Conservation (phyloP, 2,888 invertebrate species). For the Lamellibrachia satsuma region DNA sequence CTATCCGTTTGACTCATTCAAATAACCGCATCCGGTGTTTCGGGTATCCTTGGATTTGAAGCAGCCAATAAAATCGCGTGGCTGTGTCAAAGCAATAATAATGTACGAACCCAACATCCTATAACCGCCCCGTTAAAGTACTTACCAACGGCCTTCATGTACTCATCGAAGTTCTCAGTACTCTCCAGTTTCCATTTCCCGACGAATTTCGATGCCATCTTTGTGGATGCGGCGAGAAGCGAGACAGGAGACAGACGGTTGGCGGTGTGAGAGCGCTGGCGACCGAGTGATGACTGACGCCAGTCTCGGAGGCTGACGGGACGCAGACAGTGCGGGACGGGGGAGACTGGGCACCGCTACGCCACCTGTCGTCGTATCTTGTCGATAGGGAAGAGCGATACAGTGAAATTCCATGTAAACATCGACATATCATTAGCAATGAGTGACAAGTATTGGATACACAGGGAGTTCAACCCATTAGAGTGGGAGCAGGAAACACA, state of each 20-base stretch:
- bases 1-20: too few relatives aligned
- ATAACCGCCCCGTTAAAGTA: neutral
- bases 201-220: slow-evolving; percentile 48
- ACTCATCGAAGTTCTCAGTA: slow-evolving; percentile 87
- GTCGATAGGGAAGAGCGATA: neutral
- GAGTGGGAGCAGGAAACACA: neutral
- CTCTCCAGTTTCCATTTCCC: slow-evolving; percentile 83
- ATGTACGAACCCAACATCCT: too few relatives aligned
- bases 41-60: neutral
- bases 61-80: neutral
- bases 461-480: neutral
- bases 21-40: neutral
- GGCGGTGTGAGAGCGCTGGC: neutral
- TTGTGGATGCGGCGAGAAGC: neutral
- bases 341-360: neutral
- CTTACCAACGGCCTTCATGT: slow-evolving; percentile 79
- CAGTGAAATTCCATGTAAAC: neutral
- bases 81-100: neutral
- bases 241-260: too few relatives aligned
- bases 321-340: neutral
- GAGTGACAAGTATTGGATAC: neutral
- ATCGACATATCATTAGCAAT: neutral
- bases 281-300: neutral
- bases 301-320: neutral
- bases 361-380: neutral